Evolutionary conservation across 1,140 invertebrate genomes (phyloP).

Genomic region (Caligus rogercresseyi): DNA sequence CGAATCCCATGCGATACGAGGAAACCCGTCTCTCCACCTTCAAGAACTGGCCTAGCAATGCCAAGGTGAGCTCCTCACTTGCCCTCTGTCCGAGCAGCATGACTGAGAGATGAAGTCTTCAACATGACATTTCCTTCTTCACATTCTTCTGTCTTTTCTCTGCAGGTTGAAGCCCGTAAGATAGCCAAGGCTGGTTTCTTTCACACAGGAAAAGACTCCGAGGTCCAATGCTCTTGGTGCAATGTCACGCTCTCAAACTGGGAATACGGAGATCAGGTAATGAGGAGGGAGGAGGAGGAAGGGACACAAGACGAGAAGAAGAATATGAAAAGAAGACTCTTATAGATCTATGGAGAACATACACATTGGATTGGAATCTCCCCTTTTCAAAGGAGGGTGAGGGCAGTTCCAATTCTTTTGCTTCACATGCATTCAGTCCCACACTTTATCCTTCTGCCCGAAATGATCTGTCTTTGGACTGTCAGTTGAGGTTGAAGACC

Average conservation of each 20-base stretch:
- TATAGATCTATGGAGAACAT: not conserved
- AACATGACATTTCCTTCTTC: not conserved
- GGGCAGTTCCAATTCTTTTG: too few species aligned
- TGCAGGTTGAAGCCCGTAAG: constrained; percentile 15
- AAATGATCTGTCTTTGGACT: too few species aligned
- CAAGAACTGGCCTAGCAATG: constrained; percentile 23
- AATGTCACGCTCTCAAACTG: constrained; percentile 47
- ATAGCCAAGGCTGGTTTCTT: constrained; percentile 67
- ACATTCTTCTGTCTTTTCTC: not conserved
- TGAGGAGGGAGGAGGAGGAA: too few species aligned
- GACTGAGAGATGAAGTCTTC: too few species aligned
- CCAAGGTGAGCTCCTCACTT: constrained; percentile 19
- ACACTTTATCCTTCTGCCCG: too few species aligned
- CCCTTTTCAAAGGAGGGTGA: too few species aligned
- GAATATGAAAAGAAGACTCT: not conserved
- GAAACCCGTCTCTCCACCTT: constrained; percentile 23
- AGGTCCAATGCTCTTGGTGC: constrained; percentile 57
- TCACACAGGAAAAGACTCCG: constrained; percentile 43
- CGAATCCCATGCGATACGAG: constrained; percentile 11
- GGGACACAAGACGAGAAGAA: constrained; percentile 35
- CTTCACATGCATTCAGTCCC: too few species aligned
- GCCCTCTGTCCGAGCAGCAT: too few species aligned
- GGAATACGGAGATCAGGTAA: constrained; percentile 52
- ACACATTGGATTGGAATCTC: too few species aligned
- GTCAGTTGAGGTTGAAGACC: too few species aligned